Conservation (phyloP, 30 jellyfish, hydroid and myxozoan species). For the Aurelia aurita region DNA sequence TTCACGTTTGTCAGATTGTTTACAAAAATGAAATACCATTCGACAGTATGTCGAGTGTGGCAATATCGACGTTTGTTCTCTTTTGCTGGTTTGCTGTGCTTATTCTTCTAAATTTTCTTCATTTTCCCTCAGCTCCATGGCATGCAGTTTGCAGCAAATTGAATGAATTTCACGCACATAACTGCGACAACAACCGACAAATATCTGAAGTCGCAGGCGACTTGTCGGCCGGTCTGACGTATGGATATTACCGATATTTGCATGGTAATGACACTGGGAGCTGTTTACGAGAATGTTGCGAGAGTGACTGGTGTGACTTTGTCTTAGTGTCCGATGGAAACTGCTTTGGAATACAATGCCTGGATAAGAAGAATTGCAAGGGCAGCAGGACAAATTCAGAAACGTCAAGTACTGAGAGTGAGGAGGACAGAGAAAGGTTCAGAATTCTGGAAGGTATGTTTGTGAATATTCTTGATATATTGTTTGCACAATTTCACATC, state of each 20-base stretch:
- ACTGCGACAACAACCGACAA: slow-evolving; percentile 58
- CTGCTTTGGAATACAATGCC: slow-evolving; percentile 62
- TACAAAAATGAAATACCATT: too few relatives aligned
- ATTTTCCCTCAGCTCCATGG: slow-evolving; percentile 3
- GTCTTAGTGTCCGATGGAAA: slow-evolving; percentile 61
- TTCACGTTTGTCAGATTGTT: too few relatives aligned
- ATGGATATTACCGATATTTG: slow-evolving; percentile 35
- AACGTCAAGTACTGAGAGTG: background rate
- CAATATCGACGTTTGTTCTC: too few relatives aligned
- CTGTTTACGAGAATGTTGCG: slow-evolving; percentile 54
- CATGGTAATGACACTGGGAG: slow-evolving; percentile 24
- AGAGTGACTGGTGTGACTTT: slow-evolving; percentile 68
- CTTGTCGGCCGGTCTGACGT: slow-evolving; percentile 33
- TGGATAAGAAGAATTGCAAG: slow-evolving; percentile 33
- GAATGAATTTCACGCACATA: slow-evolving; percentile 48
- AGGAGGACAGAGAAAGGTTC: background rate
- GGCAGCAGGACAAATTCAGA: background rate
- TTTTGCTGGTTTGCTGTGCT: too few relatives aligned
- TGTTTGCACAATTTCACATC: too few relatives aligned
- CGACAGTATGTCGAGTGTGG: too few relatives aligned
- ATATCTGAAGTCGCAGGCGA: slow-evolving; percentile 61
- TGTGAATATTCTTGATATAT: too few relatives aligned
- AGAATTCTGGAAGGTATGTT: too few relatives aligned
- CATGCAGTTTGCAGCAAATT: background rate
- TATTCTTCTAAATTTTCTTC: background rate